A percentile compares a stretch with the other conserved stretches of the same genome.
phyloP scores from a whole-genome alignment of 1,140 invertebrate genomes.

The Drosophila malerkotliana region DNA sequence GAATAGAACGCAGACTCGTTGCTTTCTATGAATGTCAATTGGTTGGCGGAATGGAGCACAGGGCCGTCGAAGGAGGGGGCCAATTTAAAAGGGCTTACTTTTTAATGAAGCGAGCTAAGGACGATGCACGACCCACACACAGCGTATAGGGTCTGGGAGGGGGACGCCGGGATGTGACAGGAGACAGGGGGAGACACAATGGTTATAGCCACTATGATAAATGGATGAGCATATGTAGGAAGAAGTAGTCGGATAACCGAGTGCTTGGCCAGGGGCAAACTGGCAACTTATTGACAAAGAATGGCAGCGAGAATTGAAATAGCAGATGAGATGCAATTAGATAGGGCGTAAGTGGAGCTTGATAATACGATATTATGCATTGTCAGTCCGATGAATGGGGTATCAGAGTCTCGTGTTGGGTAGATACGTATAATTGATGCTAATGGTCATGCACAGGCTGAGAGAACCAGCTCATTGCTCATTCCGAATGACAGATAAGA shows the following conservation, averaged over 20 bases:
- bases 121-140: conserved; percentile 37
- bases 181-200: conserved; percentile 16
- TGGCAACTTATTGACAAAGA: conserved; percentile 51
- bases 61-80: conserved; percentile 27
- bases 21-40: conserved; percentile 71
- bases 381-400: conserved; percentile 13
- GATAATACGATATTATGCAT: conserved; percentile 24
- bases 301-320: conserved; percentile 61
- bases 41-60: conserved; percentile 33
- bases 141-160: not conserved
- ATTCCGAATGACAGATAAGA: no score
- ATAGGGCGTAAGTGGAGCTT: conserved; percentile 40
- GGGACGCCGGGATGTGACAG: not conserved
- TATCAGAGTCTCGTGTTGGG: not conserved
- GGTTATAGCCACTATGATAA: conserved; percentile 21
- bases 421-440: not conserved
- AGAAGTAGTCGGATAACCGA: conserved; percentile 8
- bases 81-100: conserved; percentile 80
- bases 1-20: conserved; percentile 43
- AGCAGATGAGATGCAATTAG: conserved; percentile 63
- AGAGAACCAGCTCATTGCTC: not conserved
- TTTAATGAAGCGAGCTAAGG: conserved; percentile 71
- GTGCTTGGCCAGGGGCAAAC: conserved; percentile 31
- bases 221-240: conserved; percentile 48
- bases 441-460: not conserved